Evolutionary conservation across 2,113 vertebrate genomes (phyloP), one percentile per base, ranked within the genome.

Genomic region (Semicossyphus pulcher): DNA sequence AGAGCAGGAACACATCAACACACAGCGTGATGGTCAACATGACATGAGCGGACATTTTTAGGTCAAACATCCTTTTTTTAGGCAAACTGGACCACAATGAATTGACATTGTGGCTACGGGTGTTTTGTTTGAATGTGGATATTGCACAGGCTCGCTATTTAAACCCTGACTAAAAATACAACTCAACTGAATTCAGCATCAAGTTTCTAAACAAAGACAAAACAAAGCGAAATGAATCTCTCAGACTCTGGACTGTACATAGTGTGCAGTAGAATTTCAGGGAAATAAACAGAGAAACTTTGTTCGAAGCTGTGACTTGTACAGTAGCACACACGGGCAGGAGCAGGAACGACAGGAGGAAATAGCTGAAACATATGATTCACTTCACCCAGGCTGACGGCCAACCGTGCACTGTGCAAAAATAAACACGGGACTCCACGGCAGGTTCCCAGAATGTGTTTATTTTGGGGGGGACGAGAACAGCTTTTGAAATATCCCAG

Each of bases 141-240:
- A 44, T 70, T 79, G 53, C 67, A 63, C 73, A 88, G 85, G 64
- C 73, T 80, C 67, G 44, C 63, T 39, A 87, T 87, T 86, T 86
- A 65, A 78, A 48, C 56, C 45, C 32, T 5, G 10, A 15, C 54
- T 74, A 67, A 78, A 70, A 73, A 79, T 65, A 68, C 47, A 11
- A 18, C 62, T 51, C 48, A 63, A 63, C 76, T 74, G 47, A 10
- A 52, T 68, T 44, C 53, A 39, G 77, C 49, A 64, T 88, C 78
- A 29, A 21, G 49, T 88, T 90, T 91, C 88, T 69, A 88, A 89
- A 88, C 80, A 89, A 83, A 80, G 42, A 28, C 37, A 48, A 74
- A 71, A 81, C 67, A 75, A 79, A 83, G 54, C 25, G 36, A 79
- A 69, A 52, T 31, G 12, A 77, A 65, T 72, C 14, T 7, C 76